Conservation (phyloP, 2,888 invertebrate species). For the Neoaliturus tenellus region DNA sequence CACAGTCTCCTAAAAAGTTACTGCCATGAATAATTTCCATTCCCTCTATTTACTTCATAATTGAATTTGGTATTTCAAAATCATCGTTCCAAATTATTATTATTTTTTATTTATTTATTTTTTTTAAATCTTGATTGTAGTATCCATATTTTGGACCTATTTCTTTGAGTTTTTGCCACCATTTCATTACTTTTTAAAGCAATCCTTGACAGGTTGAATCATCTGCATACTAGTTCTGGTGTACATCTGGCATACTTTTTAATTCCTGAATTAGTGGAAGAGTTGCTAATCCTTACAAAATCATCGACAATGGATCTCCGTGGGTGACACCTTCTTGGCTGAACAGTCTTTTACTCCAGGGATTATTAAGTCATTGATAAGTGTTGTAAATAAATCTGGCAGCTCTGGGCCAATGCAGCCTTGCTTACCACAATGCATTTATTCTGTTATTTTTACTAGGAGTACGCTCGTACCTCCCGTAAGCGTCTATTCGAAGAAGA, state of each 20-base stretch:
- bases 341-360: not conserved
- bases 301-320: slow-evolving; percentile 23
- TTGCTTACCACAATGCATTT: not conserved
- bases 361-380: not conserved
- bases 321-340: not conserved
- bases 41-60: not conserved
- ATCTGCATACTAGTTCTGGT: not conserved
- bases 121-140: not conserved
- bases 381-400: not conserved
- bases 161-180: not conserved
- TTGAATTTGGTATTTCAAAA: not conserved
- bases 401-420: not conserved
- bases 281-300: not conserved
- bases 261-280: not conserved
- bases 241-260: not conserved
- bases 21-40: not conserved
- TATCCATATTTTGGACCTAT: not conserved
- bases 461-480: too few species aligned
- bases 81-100: not conserved
- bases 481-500: too few species aligned
- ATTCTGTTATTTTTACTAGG: not conserved
- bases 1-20: not conserved
- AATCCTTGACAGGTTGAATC: not conserved
- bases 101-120: not conserved
- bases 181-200: not conserved